Base-by-base conservation (phyloP, 2,888 invertebrate species). In the Polyommatus icarus region DNA sequence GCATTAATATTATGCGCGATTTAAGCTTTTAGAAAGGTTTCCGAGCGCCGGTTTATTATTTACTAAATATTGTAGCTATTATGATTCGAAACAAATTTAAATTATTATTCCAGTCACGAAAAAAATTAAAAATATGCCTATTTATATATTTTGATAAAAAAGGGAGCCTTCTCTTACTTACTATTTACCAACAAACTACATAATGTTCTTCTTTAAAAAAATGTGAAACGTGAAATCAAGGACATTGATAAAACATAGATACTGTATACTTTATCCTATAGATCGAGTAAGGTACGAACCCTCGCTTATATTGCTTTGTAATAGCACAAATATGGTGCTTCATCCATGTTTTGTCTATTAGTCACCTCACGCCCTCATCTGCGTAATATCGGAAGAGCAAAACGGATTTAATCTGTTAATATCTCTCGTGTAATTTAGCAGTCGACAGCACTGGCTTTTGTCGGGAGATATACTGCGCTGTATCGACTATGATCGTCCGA, bases 381-480 rank as follows among this genome's bases (percentile, higher is more conserved):
- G 61, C 24, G 61, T 67, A 67, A 6, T 40, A 72, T 12, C 73
- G 73, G 50, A 73, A 20, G 73, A 10, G 46, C 73, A 50, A 73
- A 73, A 50, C 73, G 73, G 73, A 73, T 46, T 73, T 72, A 36
- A 40, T 72, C 40, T 54, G 75, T 75, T 75, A 75, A 73, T 73
- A 73, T 73, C 50, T 77, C 57, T 54, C 73, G 59, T 59, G 59
- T 77, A 77, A 77, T 77, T 77, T 73, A 73, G 72, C 72, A 75
- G 50, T 54, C 29, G 75, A 20, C 57, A 24, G 40, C 46, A 15
- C 61, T 77, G 77, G 36, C 77, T 59, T 77, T 73, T 77, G 73
- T 77, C 59, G 24, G 15, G 59, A 77, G 72, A 77, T 77, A 73
- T 73, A 77, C 59, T 72, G 59, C 57, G 71, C 57, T 77, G 24